These are phyloP conservation scores for Amphilophus citrinellus DNA, from an alignment of 2,113 vertebrate genomes.

Conservation along the genomic window DNA sequence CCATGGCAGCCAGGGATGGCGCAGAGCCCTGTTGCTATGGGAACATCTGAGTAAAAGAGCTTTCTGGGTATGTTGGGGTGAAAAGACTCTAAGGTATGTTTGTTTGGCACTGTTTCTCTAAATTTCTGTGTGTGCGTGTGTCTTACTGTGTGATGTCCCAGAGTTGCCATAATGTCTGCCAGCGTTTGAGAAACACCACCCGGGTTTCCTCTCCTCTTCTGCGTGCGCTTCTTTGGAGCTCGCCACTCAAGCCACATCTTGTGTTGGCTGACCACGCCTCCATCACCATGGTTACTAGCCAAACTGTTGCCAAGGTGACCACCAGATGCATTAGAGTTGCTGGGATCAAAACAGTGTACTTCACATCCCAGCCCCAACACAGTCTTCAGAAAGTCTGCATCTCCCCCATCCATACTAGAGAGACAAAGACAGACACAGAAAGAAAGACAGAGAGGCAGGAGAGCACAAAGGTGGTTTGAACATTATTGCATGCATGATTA, in stretches of 20 bases:
- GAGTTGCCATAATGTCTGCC: conserved; percentile 76
- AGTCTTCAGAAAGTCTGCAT: conserved; percentile 72
- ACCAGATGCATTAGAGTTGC: conserved; percentile 57
- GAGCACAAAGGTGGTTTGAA: conserved; percentile 36
- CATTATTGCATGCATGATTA: conserved; percentile 68
- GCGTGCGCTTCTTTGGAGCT: conserved; percentile 45
- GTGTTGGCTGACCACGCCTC: conserved; percentile 69
- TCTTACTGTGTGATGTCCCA: conserved; percentile 81
- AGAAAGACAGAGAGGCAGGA: conserved; percentile 25
- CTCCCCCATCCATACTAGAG: conserved; percentile 70
- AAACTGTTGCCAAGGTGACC: conserved; percentile 75
- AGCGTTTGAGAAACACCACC: conserved; percentile 74
- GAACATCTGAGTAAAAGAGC: conserved; percentile 73
- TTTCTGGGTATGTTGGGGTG: conserved; percentile 66
- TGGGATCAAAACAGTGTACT: conserved; percentile 82
- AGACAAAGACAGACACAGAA: conserved; percentile 43
- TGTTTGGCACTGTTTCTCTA: conserved; percentile 62
- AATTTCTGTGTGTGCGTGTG: conserved; percentile 25
- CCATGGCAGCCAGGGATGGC: conserved; percentile 80
- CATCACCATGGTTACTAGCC: conserved; percentile 64
- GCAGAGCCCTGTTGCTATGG: conserved; percentile 82
- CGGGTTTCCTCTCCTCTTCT: conserved; percentile 56
- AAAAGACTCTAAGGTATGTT: conserved; percentile 73
- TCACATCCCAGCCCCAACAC: conserved; percentile 73
- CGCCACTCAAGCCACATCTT: conserved; percentile 83